phyloP scores from a whole-genome alignment of 2,113 vertebrate genomes.

The Siniperca knerii region DNA sequence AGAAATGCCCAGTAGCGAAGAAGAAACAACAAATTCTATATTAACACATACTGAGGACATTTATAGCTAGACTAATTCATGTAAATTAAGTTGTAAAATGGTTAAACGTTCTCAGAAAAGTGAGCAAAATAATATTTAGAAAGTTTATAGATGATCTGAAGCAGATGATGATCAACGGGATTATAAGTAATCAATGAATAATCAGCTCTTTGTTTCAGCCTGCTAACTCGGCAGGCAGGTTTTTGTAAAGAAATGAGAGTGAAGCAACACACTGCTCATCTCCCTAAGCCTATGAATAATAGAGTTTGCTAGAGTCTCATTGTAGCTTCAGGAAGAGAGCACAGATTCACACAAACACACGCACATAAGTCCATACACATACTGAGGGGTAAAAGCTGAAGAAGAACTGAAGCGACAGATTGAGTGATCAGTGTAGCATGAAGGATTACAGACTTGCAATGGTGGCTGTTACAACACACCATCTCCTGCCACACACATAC shows the following conservation, averaged over 20 bases:
- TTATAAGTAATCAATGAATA: background rate
- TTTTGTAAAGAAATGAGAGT: background rate
- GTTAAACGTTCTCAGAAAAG: constrained; percentile 1
- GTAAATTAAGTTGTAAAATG: background rate
- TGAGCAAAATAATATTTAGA: background rate
- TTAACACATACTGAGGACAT: background rate
- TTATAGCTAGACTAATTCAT: background rate
- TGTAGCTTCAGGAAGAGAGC: constrained; percentile 24
- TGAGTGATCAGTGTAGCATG: constrained; percentile 25
- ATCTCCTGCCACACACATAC: background rate
- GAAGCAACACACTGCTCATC: background rate
- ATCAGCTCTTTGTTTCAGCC: background rate
- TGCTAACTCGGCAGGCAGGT: background rate
- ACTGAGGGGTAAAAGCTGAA: constrained; percentile 19
- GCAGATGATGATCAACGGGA: background rate
- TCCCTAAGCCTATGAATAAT: constrained; percentile 52
- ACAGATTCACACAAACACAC: background rate
- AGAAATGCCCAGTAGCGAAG: background rate
- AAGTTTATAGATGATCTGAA: background rate
- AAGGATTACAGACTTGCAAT: constrained; percentile 35
- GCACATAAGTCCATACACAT: background rate
- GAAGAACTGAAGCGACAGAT: constrained; percentile 29
- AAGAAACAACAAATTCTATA: background rate
- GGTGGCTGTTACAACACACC: constrained; percentile 9
- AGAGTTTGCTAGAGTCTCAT: constrained; percentile 17